Base-by-base conservation (phyloP, 1,140 invertebrate genomes). In the Limonius californicus region DNA sequence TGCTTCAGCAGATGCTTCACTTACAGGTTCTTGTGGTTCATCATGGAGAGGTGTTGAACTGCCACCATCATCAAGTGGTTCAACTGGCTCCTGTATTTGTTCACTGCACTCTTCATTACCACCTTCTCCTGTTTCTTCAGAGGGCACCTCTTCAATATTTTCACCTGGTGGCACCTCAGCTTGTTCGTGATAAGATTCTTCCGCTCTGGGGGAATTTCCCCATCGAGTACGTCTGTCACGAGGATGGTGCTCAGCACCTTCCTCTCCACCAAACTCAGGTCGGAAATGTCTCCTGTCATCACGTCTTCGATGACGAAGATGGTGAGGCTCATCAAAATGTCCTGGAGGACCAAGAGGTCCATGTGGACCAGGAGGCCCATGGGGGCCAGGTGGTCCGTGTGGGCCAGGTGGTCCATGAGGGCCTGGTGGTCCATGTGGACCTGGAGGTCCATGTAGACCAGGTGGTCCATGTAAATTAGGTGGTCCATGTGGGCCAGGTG, bases 391-490 rank as follows among this genome's bases (percentile, higher is more conserved):
- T 27, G 68, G 73, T 23, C 65, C 65, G 0, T 68, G 67, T 12
- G 72, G 72, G 11, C 66, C 68, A 20, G 74, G 20, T 20, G n/a
- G 19, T 42, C 57, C 62, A 7, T 19, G 39, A 0, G 59, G 16
- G 3, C 23, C 23, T 4, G 58, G 45, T 20, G n/a, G 19, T 42
- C 57, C 62, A 7, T 19, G 39, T 1, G 59, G 50, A 11, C 42
- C 35, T 39, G 8, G 35, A 11, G 8, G 35, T 14, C 43, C 6
- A 54, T 57, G 54, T 32, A 64, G 39, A 23, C 62, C 64, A 35
- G 68, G 57, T 18, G 68, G 53, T 30, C 67, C 54, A 55, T 65
- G 71, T 27, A 70, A 74, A 32, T 65, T 62, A 0, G 70, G 67
- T 12, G 72, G 72, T 11, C 66, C 68, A 20, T 76, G 20, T 20